Evolutionary conservation across 2,113 vertebrate species (phyloP), one percentile per base, ranked within the genome.

Genomic region (Zosterops lateralis): DNA sequence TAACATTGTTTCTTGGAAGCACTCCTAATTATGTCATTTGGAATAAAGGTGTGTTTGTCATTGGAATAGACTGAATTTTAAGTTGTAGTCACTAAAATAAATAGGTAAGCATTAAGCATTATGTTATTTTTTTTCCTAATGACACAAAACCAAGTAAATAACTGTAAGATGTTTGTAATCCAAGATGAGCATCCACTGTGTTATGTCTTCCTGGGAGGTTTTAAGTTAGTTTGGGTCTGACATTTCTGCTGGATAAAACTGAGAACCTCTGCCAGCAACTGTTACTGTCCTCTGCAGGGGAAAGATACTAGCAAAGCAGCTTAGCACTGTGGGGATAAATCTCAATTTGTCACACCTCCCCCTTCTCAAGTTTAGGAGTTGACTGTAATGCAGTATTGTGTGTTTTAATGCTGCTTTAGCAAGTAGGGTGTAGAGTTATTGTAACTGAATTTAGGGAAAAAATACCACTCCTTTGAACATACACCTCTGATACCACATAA

Each of bases 291-390:
- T 87, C 68, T 85, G 54, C 74, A 73, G 62, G 76, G 70, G 57
- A 84, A 92, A 93, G 87, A 72, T 94, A 81, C 20, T 66, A 58
- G 87, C 74, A 94, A 91, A 94, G 84, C 92, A 84, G 70, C 77
- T 96, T 93, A 87, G 45, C 62, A 50, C 74, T 76, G 66, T 36
- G 34, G 67, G 81, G 42, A 65, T 93, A 76, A 91, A 91, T 87
- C 82, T 93, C 93, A 81, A 64, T 87, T 96, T 91, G 81, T 94
- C 90, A 58, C 78, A 60, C 47, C 36, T 90, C 47, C 67, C 62
- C 65, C 75, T 73, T 50, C 31, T 62, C 60, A 51, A 70, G n/a
- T 80, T 80, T 21, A 74, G 31, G 24, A 84, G 34, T 54, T 81
- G 58, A 72, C 72, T 92, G 9, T 78, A 74, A 72, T 72, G 57